Conservation (phyloP, 2,888 invertebrate genomes). For the Epistrophe grossulariae region DNA sequence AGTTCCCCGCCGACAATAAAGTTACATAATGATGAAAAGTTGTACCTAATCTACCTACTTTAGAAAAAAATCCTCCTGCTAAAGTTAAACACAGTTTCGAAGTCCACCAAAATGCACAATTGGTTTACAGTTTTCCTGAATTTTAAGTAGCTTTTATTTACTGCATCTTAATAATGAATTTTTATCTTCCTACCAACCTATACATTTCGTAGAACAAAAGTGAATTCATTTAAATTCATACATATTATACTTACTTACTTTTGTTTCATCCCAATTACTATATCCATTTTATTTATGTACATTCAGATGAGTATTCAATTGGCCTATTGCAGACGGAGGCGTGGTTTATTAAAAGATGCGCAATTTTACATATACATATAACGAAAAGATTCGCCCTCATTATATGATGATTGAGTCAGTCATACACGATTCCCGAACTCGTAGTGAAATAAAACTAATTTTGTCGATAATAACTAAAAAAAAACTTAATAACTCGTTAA, state of each 20-base stretch:
- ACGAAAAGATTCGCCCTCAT: slow-evolving; percentile 43
- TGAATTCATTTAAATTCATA: neutral
- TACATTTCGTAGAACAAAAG: neutral
- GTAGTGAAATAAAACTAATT: slow-evolving; percentile 36
- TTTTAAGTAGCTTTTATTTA: too few species aligned
- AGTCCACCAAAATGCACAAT: too few species aligned
- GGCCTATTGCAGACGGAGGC: slow-evolving; percentile 49
- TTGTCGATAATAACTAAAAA: slow-evolving; percentile 16
- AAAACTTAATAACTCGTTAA: neutral
- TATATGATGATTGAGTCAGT: slow-evolving; percentile 48
- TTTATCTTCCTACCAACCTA: too few species aligned
- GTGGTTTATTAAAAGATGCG: slow-evolving; percentile 61
- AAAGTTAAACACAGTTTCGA: too few species aligned
- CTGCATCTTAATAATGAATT: too few species aligned
- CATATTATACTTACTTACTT: neutral
- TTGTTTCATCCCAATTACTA: slow-evolving; percentile 22
- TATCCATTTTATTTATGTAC: slow-evolving; percentile 1
- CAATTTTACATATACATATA: slow-evolving; percentile 36
- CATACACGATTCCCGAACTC: slow-evolving; percentile 57
- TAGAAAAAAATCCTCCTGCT: too few species aligned
- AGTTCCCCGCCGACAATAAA: too few species aligned
- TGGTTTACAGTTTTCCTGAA: too few species aligned
- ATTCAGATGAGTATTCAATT: slow-evolving; percentile 52
- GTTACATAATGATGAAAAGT: too few species aligned
- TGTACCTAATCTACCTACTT: too few species aligned